Base-by-base conservation (phyloP, 2,888 invertebrate species). In the Celastrina argiolus region DNA sequence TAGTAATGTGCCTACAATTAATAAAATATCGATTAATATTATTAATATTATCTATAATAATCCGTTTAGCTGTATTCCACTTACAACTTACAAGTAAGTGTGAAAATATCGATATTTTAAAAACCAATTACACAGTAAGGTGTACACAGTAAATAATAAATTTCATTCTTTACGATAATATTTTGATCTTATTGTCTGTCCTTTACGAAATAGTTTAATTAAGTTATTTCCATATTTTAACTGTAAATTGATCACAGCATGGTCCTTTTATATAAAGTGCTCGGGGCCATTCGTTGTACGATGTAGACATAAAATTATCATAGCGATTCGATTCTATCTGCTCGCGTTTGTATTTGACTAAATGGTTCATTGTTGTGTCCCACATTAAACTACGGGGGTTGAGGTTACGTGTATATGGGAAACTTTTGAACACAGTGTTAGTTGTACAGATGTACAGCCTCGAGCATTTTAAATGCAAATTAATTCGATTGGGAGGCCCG, bases 201-300 rank as follows among this genome's bases (percentile, higher is more conserved):
- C 51, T 26, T 51, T 26, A 51, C 51, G 16, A 59, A 64, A 18
- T 28, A 56, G n/a, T 34, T 22, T 18, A 41, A 36, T 36, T 56
- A 61, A 67, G 68, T 63, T 63, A 41, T 63, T 65, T 61, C 41
- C 28, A 16, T 58, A 5, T 4, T 22, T 58, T 58, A 67, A 64
- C 67, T 69, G 67, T 64, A 67, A 69, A 71, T 71, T 66, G 68
- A 64, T 58, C 71, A 14, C 71, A 71, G 71, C 71, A 34, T 69
- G 71, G 5, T 59, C 56, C 65, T 63, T 66, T 56, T 39, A 34
- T 14, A 65, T 56, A 16, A 22, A 56, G 56, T 16, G 22, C 45
- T 51, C 16, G 36, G n/a, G 14, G 14, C 14, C 8, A 56, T 56
- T 18, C 16, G 12, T 26, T 12, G 18, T 34, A 63, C 10, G 18